These are phyloP conservation scores for Rhopalosiphum maidis DNA, from an alignment of 1,140 invertebrate genomes.

Conservation along the genomic window DNA sequence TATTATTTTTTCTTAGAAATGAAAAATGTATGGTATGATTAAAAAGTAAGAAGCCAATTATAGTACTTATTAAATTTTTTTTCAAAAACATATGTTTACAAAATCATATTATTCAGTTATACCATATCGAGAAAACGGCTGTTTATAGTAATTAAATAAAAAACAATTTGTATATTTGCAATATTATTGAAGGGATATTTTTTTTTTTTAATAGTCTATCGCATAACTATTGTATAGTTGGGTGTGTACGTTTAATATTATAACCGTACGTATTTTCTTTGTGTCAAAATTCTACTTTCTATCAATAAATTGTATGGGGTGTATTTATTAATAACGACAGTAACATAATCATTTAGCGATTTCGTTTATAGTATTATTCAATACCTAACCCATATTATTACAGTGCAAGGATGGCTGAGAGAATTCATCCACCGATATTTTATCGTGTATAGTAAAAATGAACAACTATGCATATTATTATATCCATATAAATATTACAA, in stretches of 20 bases:
- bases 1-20: neutral
- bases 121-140: neutral
- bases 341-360: neutral
- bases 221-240: neutral
- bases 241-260: neutral
- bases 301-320: neutral
- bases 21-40: neutral
- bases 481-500: neutral
- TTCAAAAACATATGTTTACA: neutral
- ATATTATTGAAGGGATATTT: no score
- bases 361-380: neutral
- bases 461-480: neutral
- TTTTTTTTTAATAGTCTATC: neutral
- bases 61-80: neutral
- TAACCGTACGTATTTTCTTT: neutral
- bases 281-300: neutral
- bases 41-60: neutral
- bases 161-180: neutral
- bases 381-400: neutral
- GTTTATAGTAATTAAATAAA: neutral
- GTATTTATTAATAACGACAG: neutral
- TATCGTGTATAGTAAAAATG: neutral
- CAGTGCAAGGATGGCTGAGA: neutral
- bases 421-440: neutral
- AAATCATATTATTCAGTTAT: neutral